phyloP scores from a whole-genome alignment of 2,113 vertebrate genomes.

The Abramis brama region DNA sequence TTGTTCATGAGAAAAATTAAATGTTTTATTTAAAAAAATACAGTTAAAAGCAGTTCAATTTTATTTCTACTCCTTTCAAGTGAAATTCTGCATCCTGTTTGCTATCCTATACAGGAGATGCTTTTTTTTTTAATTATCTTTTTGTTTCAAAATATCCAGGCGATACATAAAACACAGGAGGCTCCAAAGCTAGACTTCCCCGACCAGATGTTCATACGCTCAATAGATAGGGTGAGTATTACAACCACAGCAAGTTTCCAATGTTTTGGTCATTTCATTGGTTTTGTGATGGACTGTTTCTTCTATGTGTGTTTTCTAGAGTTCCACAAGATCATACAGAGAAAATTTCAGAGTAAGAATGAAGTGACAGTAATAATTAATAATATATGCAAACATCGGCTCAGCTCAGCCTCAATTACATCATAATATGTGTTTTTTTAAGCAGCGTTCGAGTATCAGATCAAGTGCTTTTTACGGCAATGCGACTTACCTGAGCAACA shows the following conservation, averaged over 20 bases:
- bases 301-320: too few species aligned
- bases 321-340: constrained; percentile 21
- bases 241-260: too few species aligned
- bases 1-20: background rate
- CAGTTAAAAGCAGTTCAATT: background rate
- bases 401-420: background rate
- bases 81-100: background rate
- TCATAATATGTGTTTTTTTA: background rate
- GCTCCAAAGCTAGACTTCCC: too few species aligned
- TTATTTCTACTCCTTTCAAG: background rate
- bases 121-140: background rate
- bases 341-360: background rate
- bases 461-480: background rate
- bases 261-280: too few species aligned
- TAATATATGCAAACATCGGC: background rate
- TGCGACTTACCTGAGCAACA: background rate
- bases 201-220: too few species aligned
- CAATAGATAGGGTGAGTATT: too few species aligned
- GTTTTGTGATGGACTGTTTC: too few species aligned
- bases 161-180: too few species aligned
- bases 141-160: too few species aligned
- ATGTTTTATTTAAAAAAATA: too few species aligned
- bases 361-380: background rate
- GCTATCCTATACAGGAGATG: background rate
- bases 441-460: background rate